Evolutionary conservation across 92 coral and sea anemone species (phyloP).

Genomic region (Siderastrea radians): DNA sequence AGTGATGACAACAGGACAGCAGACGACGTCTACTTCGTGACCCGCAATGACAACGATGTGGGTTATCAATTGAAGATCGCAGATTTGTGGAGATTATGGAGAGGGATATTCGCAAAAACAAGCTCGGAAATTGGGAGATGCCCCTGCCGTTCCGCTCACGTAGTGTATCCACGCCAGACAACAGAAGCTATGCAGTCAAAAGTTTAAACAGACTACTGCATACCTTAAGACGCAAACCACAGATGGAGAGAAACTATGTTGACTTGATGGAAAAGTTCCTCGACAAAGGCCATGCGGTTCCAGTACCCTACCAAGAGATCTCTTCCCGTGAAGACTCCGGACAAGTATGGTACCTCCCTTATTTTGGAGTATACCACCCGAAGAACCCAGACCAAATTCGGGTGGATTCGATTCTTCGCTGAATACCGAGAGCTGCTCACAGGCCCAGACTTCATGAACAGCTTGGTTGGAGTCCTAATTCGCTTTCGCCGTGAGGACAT

Average conservation of each 20-base stretch:
- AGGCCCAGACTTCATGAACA: constrained; percentile 63
- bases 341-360: not conserved
- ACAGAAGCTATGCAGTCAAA: constrained; percentile 25
- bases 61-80: not conserved
- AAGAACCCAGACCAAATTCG: too few relatives aligned
- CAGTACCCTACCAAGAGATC: too few relatives aligned
- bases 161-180: constrained; percentile 36
- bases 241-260: constrained; percentile 28
- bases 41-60: too few relatives aligned
- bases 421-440: constrained; percentile 56
- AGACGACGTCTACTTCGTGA: too few relatives aligned
- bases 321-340: too few relatives aligned
- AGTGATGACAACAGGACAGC: not conserved
- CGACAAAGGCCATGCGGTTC: too few relatives aligned
- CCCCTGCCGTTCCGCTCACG: constrained; percentile 7
- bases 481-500: constrained; percentile 44
- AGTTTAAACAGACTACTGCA: constrained; percentile 33
- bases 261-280: too few relatives aligned
- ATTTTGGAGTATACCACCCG: constrained; percentile 53
- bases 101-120: not conserved
- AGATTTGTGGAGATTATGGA: constrained; percentile 8
- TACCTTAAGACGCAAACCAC: constrained; percentile 29
- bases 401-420: constrained; percentile 42
- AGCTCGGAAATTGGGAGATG: constrained; percentile 10
- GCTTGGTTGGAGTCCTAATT: constrained; percentile 43